Percentiles rank a stretch among this genome's conserved stretches.
These are phyloP conservation scores for Menidia beryllina DNA, from an alignment of 2,113 vertebrate genomes.

Conservation along the genomic window DNA sequence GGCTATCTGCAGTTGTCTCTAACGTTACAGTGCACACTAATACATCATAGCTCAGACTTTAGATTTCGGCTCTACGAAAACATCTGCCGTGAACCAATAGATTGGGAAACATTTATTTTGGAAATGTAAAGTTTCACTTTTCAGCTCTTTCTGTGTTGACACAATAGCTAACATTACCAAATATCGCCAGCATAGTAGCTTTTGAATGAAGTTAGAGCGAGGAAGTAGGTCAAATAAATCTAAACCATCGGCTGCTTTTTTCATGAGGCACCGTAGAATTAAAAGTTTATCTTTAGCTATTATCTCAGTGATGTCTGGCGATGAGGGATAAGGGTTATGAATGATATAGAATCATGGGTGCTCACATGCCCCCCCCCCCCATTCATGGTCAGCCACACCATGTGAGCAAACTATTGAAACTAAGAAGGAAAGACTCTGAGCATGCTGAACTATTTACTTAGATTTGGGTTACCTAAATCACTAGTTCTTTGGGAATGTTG, in stretches of 20 bases:
- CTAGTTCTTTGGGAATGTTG: background rate
- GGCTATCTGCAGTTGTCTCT: slow-evolving; percentile 31
- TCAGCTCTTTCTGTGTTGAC: slow-evolving; percentile 26
- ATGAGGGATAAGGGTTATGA: too few species aligned
- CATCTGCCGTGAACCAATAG: slow-evolving; percentile 29
- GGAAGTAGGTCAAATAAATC: slow-evolving; percentile 9
- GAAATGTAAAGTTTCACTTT: slow-evolving; percentile 35
- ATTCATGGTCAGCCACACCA: background rate
- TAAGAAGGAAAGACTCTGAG: background rate
- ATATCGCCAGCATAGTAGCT: slow-evolving; percentile 21
- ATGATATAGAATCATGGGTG: too few species aligned
- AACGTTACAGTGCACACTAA: slow-evolving; percentile 36
- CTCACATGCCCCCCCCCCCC: background rate
- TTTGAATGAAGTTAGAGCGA: slow-evolving; percentile 20
- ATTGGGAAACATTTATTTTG: slow-evolving; percentile 53
- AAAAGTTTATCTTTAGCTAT: too few species aligned
- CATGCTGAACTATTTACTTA: background rate
- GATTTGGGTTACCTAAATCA: background rate
- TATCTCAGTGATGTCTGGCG: too few species aligned
- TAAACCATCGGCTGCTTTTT: slow-evolving; percentile 1
- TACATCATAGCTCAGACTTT: slow-evolving; percentile 30
- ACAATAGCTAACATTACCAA: slow-evolving; percentile 29
- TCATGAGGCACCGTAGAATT: too few species aligned
- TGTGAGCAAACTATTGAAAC: background rate
- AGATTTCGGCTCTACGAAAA: slow-evolving; percentile 33